Evolutionary conservation across 2,888 invertebrate species (phyloP).

Genomic region (Lasiommata megera): DNA sequence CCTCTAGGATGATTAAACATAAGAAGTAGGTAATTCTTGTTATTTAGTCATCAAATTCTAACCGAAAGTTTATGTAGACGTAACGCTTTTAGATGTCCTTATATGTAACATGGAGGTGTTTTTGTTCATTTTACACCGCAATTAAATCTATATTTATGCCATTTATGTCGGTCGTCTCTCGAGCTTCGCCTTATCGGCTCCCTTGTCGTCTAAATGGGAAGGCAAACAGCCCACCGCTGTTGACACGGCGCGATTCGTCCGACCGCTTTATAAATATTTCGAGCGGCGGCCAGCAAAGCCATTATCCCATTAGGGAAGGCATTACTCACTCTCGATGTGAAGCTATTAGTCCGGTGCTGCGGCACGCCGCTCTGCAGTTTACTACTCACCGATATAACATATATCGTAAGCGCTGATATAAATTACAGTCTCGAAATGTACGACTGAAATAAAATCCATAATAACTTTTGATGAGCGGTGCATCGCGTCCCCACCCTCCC

Average conservation of each 20-base stretch:
- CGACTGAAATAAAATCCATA: slow-evolving; percentile 25
- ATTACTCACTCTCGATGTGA: slow-evolving; percentile 72
- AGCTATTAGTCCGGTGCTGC: slow-evolving; percentile 52
- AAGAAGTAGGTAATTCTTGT: no score
- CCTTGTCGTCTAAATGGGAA: slow-evolving; percentile 61
- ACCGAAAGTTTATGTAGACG: neutral
- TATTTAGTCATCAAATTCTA: neutral
- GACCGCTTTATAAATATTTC: slow-evolving; percentile 75
- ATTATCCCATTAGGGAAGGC: slow-evolving; percentile 77
- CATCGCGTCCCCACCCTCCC: slow-evolving; percentile 37
- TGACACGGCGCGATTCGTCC: slow-evolving; percentile 70
- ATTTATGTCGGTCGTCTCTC: slow-evolving; percentile 13
- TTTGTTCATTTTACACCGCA: slow-evolving; percentile 7
- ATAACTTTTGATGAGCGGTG: slow-evolving; percentile 33
- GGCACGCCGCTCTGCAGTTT: slow-evolving; percentile 19
- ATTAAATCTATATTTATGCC: slow-evolving; percentile 15
- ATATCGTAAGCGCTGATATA: slow-evolving; percentile 17
- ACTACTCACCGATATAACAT: slow-evolving; percentile 18
- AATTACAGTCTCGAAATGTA: slow-evolving; percentile 21
- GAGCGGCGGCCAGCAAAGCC: slow-evolving; percentile 56
- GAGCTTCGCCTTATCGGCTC: slow-evolving; percentile 55
- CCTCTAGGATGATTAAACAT: no score
- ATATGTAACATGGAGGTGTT: slow-evolving; percentile 4
- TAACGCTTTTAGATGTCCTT: slow-evolving; percentile 2
- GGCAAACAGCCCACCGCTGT: slow-evolving; percentile 67